A percentile compares a stretch with the other conserved stretches of the same genome.
Evolutionary conservation across 2,113 vertebrate species (phyloP).

Genomic region (Phalacrocorax brasilianus): DNA sequence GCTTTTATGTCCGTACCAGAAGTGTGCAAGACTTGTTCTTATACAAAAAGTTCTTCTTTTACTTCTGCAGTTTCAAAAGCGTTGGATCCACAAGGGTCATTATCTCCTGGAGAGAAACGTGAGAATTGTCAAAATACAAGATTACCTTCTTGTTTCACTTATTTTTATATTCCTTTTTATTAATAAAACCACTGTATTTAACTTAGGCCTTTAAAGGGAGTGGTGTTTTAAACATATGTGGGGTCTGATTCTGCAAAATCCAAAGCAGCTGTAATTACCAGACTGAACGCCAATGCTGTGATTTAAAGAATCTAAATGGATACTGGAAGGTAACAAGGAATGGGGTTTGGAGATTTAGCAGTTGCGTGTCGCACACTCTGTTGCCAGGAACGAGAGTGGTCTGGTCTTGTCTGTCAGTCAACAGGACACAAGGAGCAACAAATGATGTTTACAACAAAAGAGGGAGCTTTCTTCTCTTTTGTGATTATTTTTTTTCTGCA

Average conservation of each 20-base stretch:
- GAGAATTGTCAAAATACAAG: background rate
- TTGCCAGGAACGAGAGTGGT: background rate
- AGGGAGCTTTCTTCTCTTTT: background rate
- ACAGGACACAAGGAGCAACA: background rate
- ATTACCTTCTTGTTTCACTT: background rate
- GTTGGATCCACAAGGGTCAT: conserved; percentile 8
- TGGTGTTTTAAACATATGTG: background rate
- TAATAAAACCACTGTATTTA: conserved; percentile 21
- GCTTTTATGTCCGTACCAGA: background rate
- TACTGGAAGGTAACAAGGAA: background rate
- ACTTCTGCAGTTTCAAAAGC: conserved; percentile 41
- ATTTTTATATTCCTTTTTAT: conserved; percentile 7
- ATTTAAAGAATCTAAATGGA: background rate
- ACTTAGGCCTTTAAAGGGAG: background rate
- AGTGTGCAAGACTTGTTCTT: background rate
- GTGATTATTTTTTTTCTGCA: background rate
- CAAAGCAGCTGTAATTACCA: background rate
- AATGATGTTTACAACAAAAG: background rate
- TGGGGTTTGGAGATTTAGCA: background rate
- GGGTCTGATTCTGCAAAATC: background rate
- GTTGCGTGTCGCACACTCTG: rapidly evolving
- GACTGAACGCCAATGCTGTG: background rate
- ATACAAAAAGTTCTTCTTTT: background rate
- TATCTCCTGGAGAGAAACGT: conserved; percentile 63
- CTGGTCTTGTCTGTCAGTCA: background rate